These are phyloP conservation scores for Pristis pectinata DNA, from an alignment of 2,797 vertebrate genomes.

Conservation along the genomic window DNA sequence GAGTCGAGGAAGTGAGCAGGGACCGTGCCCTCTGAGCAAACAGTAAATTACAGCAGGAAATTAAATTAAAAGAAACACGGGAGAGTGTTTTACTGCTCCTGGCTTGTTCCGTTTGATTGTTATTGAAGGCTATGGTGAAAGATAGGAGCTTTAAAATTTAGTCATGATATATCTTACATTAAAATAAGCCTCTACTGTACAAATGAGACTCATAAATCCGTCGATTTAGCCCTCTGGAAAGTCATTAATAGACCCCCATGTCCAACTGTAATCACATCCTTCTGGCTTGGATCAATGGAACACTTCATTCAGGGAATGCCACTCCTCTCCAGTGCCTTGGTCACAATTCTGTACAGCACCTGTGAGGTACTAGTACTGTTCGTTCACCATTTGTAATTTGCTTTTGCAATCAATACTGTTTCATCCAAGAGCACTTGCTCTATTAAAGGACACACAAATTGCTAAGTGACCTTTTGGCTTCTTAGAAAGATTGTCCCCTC, in stretches of 20 bases:
- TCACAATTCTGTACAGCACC: no score
- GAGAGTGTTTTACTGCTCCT: background rate
- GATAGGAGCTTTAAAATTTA: background rate
- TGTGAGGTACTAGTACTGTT: background rate
- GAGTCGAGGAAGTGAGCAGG: no score
- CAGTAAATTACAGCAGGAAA: background rate
- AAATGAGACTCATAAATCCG: background rate
- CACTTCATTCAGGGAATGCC: background rate
- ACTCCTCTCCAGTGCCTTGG: background rate
- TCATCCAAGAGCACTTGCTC: background rate
- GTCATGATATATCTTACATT: slow-evolving; percentile 3
- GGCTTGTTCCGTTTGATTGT: background rate
- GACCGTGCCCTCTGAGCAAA: background rate
- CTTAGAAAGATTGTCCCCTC: no score
- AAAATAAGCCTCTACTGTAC: background rate
- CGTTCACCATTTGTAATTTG: background rate
- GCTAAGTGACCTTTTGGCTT: background rate
- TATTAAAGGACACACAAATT: background rate
- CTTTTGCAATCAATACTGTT: background rate
- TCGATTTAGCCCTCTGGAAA: background rate
- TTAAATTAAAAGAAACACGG: background rate
- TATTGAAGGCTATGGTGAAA: background rate
- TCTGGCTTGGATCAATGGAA: background rate
- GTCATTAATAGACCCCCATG: background rate
- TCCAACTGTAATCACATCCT: background rate